A percentile compares a stretch with the other conserved stretches of the same genome.
phyloP scores from a whole-genome alignment of 2,113 vertebrate species.

The Bolborhynchus lineola region DNA sequence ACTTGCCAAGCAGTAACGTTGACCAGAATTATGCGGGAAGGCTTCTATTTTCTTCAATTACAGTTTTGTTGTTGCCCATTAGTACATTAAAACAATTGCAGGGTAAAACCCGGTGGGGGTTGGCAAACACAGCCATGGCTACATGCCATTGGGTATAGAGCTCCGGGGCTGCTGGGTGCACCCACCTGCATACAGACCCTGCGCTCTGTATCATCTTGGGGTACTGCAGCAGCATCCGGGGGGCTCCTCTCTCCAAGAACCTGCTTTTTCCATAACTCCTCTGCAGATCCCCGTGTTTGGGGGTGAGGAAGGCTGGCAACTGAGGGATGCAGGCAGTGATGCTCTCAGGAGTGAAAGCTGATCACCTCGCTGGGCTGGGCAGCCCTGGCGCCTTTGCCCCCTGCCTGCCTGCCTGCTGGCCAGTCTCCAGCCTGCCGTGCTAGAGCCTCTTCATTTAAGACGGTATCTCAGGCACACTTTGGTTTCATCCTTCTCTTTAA shows the following conservation, averaged over 20 bases:
- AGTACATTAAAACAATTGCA: conserved; percentile 44
- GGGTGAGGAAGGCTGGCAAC: neutral
- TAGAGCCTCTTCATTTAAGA: neutral
- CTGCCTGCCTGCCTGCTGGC: neutral
- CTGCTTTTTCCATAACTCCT: neutral
- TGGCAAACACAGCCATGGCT: neutral
- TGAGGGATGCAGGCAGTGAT: rapidly evolving
- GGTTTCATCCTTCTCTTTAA: conserved; percentile 36
- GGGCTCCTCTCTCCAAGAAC: neutral
- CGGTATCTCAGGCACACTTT: neutral
- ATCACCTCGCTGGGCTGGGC: neutral
- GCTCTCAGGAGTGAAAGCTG: neutral
- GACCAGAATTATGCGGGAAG: neutral
- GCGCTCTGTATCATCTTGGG: neutral
- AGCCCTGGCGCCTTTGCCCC: rapidly evolving
- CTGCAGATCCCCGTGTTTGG: neutral
- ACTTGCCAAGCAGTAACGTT: neutral
- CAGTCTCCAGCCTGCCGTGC: neutral
- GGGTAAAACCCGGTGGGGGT: neutral
- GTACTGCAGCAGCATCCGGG: neutral
- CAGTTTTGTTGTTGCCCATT: neutral
- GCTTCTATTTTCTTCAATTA: conserved; percentile 43
- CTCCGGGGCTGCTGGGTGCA: rapidly evolving
- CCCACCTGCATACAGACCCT: neutral
- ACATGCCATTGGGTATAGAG: neutral